Conservation (phyloP, 2,888 invertebrate species). For the Podabrus alpinus region DNA sequence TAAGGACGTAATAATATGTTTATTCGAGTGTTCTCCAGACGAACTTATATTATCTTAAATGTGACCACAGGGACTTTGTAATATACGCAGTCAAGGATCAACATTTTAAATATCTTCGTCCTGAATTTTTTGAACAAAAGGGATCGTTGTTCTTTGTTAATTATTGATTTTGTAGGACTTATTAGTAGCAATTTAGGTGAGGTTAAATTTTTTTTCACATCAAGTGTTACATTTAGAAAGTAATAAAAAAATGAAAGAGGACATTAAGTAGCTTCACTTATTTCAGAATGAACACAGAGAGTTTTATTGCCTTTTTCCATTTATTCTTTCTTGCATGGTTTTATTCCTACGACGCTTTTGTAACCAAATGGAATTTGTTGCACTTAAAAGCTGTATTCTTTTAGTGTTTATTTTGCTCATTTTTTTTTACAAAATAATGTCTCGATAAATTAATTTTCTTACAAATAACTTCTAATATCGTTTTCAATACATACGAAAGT, state of each 20-base stretch:
- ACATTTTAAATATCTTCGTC: constrained; percentile 2
- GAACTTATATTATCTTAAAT: background rate
- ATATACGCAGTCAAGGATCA: background rate
- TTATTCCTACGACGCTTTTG: background rate
- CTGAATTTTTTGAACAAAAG: background rate
- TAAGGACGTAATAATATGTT: background rate
- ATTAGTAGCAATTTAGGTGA: background rate
- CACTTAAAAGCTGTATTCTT: background rate
- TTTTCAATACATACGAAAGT: too few relatives aligned
- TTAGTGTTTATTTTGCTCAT: background rate
- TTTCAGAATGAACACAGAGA: background rate
- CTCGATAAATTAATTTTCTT: too few relatives aligned
- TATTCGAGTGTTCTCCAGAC: background rate
- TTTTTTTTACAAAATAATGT: background rate
- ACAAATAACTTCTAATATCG: too few relatives aligned
- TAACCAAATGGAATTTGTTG: background rate
- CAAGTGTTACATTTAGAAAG: background rate
- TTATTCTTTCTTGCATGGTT: constrained; percentile 1
- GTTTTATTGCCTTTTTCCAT: constrained; percentile 1
- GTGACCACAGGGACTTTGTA: background rate
- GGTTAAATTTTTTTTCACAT: background rate
- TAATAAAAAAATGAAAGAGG: background rate
- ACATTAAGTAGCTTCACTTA: background rate
- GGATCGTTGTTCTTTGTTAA: background rate
- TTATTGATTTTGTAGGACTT: background rate